Evolutionary conservation across 2,888 invertebrate species (phyloP).

Genomic region (Lycaena phlaeas): DNA sequence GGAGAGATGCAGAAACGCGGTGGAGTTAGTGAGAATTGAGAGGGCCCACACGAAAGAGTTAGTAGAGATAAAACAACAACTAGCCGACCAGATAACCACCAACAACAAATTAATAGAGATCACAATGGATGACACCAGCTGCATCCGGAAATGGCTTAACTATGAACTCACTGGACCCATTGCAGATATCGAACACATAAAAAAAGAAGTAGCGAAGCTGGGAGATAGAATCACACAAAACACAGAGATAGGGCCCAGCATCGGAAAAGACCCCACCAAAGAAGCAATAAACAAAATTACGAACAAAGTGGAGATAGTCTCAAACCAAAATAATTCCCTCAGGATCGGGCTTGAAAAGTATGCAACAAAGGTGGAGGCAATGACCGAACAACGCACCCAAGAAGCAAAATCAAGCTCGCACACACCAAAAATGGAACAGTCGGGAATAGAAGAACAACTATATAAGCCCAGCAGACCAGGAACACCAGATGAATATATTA

Average conservation of each 20-base stretch:
- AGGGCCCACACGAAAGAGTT: conserved; percentile 11
- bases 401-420: not conserved
- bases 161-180: not conserved
- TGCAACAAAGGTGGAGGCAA: not conserved
- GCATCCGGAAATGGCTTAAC: not conserved
- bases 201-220: not conserved
- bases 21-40: conserved; percentile 13
- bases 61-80: not conserved
- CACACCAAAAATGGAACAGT: not conserved
- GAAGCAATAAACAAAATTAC: not conserved
- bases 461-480: not conserved
- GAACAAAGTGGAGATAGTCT: not conserved
- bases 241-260: not conserved
- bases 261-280: not conserved
- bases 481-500: not conserved
- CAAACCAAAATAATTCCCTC: not conserved
- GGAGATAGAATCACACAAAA: not conserved
- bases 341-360: not conserved
- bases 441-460: no score
- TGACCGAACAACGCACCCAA: not conserved
- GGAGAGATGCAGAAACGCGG: conserved; percentile 15
- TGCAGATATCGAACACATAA: not conserved
- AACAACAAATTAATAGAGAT: not conserved
- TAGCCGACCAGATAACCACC: not conserved
- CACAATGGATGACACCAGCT: not conserved